Percentiles rank a stretch among this genome's conserved stretches.
Conservation (phyloP, 2,113 vertebrate genomes). For the Tiliqua scincoides region DNA sequence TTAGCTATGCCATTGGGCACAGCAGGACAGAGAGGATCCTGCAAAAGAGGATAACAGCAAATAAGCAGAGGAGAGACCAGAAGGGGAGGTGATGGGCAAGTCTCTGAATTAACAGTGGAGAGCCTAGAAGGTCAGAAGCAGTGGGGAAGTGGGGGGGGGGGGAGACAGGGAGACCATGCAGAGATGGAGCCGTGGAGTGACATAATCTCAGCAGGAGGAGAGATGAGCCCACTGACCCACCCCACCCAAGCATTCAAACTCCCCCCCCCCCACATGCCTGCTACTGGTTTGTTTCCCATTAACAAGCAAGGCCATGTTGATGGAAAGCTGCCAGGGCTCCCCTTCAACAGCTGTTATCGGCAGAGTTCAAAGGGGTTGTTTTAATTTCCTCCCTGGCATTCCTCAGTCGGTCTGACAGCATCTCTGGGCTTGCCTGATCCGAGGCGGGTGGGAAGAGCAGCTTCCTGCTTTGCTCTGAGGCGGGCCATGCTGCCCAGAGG, state of each 20-base stretch:
- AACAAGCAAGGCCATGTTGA: background rate
- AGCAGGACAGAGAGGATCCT: background rate
- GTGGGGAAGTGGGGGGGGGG: too few species aligned
- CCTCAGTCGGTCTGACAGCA: background rate
- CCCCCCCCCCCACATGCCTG: background rate
- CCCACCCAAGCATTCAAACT: too few species aligned
- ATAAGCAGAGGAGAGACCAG: background rate
- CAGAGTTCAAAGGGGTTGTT: background rate
- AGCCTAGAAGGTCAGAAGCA: background rate
- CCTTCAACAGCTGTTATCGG: background rate
- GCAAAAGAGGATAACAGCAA: background rate
- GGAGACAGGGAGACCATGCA: background rate
- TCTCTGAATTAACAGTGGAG: too few species aligned
- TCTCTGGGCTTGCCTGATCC: background rate
- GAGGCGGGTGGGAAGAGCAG: background rate
- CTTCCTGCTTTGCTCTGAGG: background rate
- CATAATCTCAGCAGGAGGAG: background rate
- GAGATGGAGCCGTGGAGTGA: background rate
- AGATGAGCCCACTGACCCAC: background rate
- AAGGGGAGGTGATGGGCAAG: too few species aligned
- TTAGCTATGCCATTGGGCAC: too few species aligned
- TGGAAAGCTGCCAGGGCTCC: background rate
- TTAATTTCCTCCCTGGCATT: slow-evolving; percentile 10
- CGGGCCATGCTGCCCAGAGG: background rate
- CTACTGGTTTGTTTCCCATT: background rate